phyloP scores from a whole-genome alignment of 2,888 invertebrate species.

The Tinea semifulvella region DNA sequence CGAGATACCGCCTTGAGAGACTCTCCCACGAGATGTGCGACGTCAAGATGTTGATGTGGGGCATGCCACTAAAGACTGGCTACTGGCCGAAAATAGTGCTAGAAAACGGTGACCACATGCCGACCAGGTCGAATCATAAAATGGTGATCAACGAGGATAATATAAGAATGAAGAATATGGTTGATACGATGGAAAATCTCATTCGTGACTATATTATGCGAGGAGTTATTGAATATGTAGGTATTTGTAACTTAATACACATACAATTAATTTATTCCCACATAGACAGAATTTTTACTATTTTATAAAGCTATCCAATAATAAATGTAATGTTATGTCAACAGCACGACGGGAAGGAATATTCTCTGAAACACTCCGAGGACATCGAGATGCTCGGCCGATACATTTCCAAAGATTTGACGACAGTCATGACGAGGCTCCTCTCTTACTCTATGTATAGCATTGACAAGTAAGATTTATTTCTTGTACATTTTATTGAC shows the following conservation, averaged over 20 bases:
- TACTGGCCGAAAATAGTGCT: conserved; percentile 69
- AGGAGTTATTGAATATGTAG: conserved; percentile 46
- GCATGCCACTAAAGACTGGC: conserved; percentile 48
- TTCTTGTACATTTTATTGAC: too few relatives aligned
- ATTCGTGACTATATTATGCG: conserved; percentile 56
- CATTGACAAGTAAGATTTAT: conserved; percentile 6
- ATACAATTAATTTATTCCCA: too few relatives aligned
- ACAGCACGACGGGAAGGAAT: conserved; percentile 64
- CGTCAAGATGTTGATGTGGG: conserved; percentile 53
- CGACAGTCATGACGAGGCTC: not conserved
- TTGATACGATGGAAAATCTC: conserved; percentile 56
- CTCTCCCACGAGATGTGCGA: conserved; percentile 57
- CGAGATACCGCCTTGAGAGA: conserved; percentile 64
- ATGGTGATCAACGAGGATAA: conserved; percentile 23
- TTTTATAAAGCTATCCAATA: not conserved
- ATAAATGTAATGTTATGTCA: conserved; percentile 17
- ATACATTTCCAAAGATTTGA: not conserved
- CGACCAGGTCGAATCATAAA: conserved; percentile 55
- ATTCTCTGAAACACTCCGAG: conserved; percentile 71
- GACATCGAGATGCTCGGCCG: conserved; percentile 71
- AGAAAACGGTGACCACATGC: conserved; percentile 66
- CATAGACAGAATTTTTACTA: too few relatives aligned
- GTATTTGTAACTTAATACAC: too few relatives aligned
- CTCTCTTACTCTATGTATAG: not conserved
- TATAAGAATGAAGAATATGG: conserved; percentile 20